Base-by-base conservation (phyloP, 2,888 invertebrate species). In the Conchocele bisecta region DNA sequence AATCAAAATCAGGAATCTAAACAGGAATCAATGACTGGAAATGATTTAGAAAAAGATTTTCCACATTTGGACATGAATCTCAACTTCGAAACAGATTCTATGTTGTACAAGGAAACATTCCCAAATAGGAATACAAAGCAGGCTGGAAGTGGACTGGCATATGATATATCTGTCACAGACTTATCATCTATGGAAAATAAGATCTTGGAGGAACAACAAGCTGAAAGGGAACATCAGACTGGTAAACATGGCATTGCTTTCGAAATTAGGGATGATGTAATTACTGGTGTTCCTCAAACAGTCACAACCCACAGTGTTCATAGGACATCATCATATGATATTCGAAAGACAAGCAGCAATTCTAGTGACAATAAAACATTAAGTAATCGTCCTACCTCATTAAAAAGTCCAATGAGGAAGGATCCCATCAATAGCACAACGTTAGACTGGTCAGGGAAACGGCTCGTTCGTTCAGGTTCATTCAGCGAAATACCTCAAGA, bases 381-480 rank as follows among this genome's bases (percentile, higher is more conserved):
- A 26, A 60, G 50, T 42, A 70, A 77, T 37, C 67, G 77, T 28
- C 70, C 81, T 69, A 77, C 79, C 42, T 84, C 84, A 37, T 75
- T 84, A 41, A 81, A 79, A 60, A n/a, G n/a, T n/a, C n/a, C n/a
- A n/a, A n/a, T n/a, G n/a, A n/a, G n/a, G n/a, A n/a, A n/a, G n/a
- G n/a, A n/a, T n/a, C n/a, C n/a, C n/a, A n/a, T n/a, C n/a, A n/a
- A n/a, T n/a, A n/a, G n/a, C n/a, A n/a, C n/a, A n/a, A n/a, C n/a
- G n/a, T 50, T 85, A 24, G 83, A 85, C 46, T 86, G 86, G 87
- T 87, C 88, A 15, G 87, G 86, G 9, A 77, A 82, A 41, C 75
- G 84, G 26, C 79, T 86, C 15, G 84, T 86, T 7, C 61, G 85
- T 7, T 74, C 85, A 6, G 86, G 83, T 20, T 85, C 85, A 22